Base-by-base conservation (phyloP, 2,888 invertebrate genomes). In the Pristionchus fissidentatus region DNA sequence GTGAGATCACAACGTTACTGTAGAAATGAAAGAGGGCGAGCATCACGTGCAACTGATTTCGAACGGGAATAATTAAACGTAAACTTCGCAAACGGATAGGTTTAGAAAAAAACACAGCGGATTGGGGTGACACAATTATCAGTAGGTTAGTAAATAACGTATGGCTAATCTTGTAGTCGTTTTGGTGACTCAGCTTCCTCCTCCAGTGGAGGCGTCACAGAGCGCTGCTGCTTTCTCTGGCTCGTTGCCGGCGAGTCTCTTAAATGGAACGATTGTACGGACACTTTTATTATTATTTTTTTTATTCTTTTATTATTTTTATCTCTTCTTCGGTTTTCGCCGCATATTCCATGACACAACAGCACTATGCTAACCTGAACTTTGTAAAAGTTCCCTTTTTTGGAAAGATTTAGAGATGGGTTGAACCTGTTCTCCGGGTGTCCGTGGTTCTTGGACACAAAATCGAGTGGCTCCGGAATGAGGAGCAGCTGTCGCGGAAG, bases 401-500 rank as follows among this genome's bases (percentile, higher is more conserved):
- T n/a, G n/a, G n/a, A n/a, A n/a, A n/a, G n/a, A n/a, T n/a, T n/a
- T n/a, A n/a, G n/a, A n/a, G n/a, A n/a, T n/a, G n/a, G n/a, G n/a
- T n/a, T n/a, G n/a, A n/a, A n/a, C n/a, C n/a, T n/a, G n/a, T n/a
- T 52, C 55, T 55, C n/a, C 55, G 2, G 55, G 22, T 55, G 7
- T 55, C 22, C n/a, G 41, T 70, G 41, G 70, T 41, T 3, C 19
- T n/a, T 70, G n/a, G 70, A 70, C n/a, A 43, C 41, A 10, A 70
- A 70, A 26, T 70, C 70, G 49, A 77, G 29, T 10, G 75, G 75
- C 32, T 19, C 19, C 22, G 46, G 49, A 3, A 77, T 32, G 46
- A 77, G 75, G 0, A 77, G 75, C 0, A 77, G 46, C 22, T 77
- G 75, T 15, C 75, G 75, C 15, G 75, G 75, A 77, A 77, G 75